Percentiles rank a stretch among this genome's conserved stretches.
These are phyloP conservation scores for Rhagium mordax DNA, from an alignment of 2,888 invertebrate species.

Conservation along the genomic window DNA sequence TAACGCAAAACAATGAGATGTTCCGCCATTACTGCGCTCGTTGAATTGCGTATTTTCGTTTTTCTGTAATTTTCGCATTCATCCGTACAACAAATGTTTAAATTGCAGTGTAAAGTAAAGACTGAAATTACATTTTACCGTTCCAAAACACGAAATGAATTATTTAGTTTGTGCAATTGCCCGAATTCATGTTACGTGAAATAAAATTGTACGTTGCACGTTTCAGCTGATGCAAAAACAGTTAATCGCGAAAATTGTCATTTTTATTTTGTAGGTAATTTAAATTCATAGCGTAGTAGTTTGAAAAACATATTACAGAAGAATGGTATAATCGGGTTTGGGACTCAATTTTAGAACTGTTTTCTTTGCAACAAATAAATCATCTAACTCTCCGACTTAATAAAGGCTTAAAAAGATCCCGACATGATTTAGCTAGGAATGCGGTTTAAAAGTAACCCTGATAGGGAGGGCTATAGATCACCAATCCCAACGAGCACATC, in stretches of 20 bases:
- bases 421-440: background rate
- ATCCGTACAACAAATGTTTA: background rate
- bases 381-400: background rate
- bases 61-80: background rate
- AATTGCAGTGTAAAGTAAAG: background rate
- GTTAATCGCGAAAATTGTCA: too few relatives aligned
- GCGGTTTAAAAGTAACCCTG: background rate
- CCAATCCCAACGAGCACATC: background rate
- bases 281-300: too few relatives aligned
- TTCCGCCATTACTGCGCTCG: background rate
- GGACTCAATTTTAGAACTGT: too few relatives aligned
- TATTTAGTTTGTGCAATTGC: background rate
- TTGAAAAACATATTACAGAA: too few relatives aligned
- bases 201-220: background rate
- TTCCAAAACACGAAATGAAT: background rate
- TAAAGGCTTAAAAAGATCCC: background rate
- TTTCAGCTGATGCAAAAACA: too few relatives aligned
- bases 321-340: too few relatives aligned
- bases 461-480: constrained; percentile 3
- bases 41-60: background rate
- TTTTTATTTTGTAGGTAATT: too few relatives aligned
- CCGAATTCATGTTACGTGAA: background rate
- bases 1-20: background rate
- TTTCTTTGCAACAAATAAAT: background rate
- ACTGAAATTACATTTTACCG: background rate